A percentile compares a stretch with the other conserved stretches of the same genome.
Evolutionary conservation across 2,113 vertebrate species (phyloP).

Genomic region (Pogonocichla stellata): DNA sequence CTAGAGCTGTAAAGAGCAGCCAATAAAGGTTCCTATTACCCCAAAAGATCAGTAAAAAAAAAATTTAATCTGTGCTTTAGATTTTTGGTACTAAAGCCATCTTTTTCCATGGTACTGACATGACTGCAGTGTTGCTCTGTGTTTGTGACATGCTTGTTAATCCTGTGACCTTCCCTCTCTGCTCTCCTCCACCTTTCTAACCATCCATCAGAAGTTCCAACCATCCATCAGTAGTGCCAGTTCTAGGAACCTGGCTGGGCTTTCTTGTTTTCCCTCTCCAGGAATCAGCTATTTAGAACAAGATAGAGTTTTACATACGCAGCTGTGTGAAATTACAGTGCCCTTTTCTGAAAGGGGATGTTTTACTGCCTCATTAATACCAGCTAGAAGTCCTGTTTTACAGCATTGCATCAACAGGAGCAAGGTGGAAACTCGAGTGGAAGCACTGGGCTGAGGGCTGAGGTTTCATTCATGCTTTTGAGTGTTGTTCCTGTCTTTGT

Average conservation of each 20-base stretch:
- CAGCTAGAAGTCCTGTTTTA: neutral
- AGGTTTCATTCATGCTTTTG: neutral
- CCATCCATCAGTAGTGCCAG: neutral
- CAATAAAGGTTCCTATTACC: neutral
- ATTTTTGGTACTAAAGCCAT: neutral
- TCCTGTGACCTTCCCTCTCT: neutral
- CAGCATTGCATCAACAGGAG: neutral
- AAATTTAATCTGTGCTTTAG: neutral
- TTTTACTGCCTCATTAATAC: neutral
- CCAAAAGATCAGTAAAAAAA: neutral
- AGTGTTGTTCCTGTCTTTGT: neutral
- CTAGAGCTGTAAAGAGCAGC: neutral
- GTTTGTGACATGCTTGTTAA: neutral
- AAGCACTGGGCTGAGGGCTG: neutral
- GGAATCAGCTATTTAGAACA: neutral
- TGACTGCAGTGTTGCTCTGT: neutral
- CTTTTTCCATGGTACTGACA: neutral
- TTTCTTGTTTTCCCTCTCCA: neutral
- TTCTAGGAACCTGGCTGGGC: neutral
- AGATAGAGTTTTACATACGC: neutral
- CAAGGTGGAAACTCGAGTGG: neutral
- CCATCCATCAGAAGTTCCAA: neutral
- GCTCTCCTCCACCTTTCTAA: neutral
- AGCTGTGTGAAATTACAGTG: neutral
- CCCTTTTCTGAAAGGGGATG: neutral